Base-by-base conservation (phyloP, 2,113 vertebrate species). In the Sinocyclocheilus grahami region DNA sequence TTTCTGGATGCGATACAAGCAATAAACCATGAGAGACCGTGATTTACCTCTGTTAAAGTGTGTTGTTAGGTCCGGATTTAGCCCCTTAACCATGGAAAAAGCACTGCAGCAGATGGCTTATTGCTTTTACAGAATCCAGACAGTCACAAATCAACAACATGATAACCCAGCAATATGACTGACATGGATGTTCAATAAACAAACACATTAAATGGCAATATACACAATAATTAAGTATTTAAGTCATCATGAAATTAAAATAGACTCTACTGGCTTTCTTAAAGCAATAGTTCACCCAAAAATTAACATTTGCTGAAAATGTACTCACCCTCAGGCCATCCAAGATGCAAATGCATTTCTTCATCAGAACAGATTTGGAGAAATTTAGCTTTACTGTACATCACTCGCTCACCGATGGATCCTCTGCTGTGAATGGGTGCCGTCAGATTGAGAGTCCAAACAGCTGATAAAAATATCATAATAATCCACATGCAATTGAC, bases 1-100 rank as follows among this genome's bases (percentile, higher is more conserved):
- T 69, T 82, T 53, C 46, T 51, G 46, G 13, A 71, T 48, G 65
- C 65, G 53, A 53, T 82, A 53, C 53, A 82, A 82, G 16, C 60
- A 69, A 51, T 20, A 82, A 33, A 48, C 18, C 46, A 69, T 53
- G 60, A 48, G 62, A 48, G 13, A 67, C 42, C 2, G 14, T 51
- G 63, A 82, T 71, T 69, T 71, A 33, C n/a, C 24, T 30, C 42
- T 51, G 48, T 55, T 55, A 55, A 78, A n/a, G 13, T 82, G 39
- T 63, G 55, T 69, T 48, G 78, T 39, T 62, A 48, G 42, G 79
- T 0, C 24, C 60, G 1, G 39, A 67, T 65, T 30, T 51, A 16
- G 14, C 60, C 3, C 37, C 14, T 10, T 42, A 48, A 63, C 78
- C 39, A 82, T 7, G 9, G 62, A 33, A 67, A 51, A 69, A 24